phyloP scores from a whole-genome alignment of 2,888 invertebrate genomes.

The Pandemis corylana region DNA sequence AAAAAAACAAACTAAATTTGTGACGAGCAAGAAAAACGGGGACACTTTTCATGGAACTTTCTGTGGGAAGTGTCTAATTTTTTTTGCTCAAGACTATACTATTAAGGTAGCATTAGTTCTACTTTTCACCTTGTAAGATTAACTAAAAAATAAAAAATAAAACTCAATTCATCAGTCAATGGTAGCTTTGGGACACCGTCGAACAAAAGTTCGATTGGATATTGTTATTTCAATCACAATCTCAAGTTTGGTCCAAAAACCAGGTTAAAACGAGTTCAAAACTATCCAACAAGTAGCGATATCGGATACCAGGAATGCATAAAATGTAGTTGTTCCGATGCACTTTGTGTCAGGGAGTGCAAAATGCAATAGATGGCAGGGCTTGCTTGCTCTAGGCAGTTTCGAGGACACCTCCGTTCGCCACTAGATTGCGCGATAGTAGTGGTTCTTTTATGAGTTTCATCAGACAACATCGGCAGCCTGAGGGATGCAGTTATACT shows the following conservation, averaged over 20 bases:
- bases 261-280: not conserved
- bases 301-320: constrained; percentile 18
- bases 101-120: no score
- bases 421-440: constrained; percentile 11
- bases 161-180: not conserved
- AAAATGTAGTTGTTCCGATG: not conserved
- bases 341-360: not conserved
- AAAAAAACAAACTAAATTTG: no score
- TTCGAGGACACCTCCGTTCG: not conserved
- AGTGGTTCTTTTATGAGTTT: not conserved
- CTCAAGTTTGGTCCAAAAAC: not conserved
- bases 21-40: no score
- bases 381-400: constrained; percentile 1
- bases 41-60: no score
- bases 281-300: constrained; percentile 13
- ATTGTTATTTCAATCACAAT: not conserved
- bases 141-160: no score
- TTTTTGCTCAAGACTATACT: no score
- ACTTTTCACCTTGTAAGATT: no score
- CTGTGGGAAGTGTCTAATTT: no score
- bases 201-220: no score
- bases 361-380: constrained; percentile 24
- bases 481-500: no score
- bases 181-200: not conserved
- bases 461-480: no score